phyloP scores from a whole-genome alignment of 2,113 vertebrate species.

The Dinomys branickii region DNA sequence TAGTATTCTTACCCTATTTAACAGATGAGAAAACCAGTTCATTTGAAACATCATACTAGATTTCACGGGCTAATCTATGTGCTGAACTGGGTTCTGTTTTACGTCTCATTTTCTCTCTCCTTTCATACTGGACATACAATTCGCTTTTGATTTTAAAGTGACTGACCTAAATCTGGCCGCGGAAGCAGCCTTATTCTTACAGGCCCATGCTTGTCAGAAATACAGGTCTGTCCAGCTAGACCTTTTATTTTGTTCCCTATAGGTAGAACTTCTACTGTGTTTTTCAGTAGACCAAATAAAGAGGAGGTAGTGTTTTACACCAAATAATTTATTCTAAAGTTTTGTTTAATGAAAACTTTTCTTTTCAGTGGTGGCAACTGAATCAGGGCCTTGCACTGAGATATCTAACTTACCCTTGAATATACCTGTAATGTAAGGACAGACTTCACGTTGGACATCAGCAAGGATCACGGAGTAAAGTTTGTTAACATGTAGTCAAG shows the following conservation, averaged over 20 bases:
- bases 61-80: not conserved
- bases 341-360: not conserved
- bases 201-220: constrained; percentile 40
- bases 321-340: not conserved
- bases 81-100: not conserved
- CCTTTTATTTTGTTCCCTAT: constrained; percentile 21
- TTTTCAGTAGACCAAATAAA: not conserved
- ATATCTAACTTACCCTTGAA: not conserved
- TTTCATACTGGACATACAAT: not conserved
- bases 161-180: constrained; percentile 19
- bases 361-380: not conserved
- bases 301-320: not conserved
- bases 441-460: not conserved
- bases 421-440: not conserved
- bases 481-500: not conserved
- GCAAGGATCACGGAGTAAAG: not conserved
- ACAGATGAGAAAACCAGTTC: not conserved
- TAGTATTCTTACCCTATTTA: not conserved
- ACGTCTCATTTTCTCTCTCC: not conserved
- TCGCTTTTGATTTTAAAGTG: constrained; percentile 34
- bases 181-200: not conserved
- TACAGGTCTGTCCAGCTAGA: constrained; percentile 53
- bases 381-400: not conserved
- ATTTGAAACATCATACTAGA: not conserved
- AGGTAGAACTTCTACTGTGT: constrained; percentile 30